Base-by-base conservation (phyloP, 2,797 vertebrate genomes). In the Pseudochirops cupreus region DNA sequence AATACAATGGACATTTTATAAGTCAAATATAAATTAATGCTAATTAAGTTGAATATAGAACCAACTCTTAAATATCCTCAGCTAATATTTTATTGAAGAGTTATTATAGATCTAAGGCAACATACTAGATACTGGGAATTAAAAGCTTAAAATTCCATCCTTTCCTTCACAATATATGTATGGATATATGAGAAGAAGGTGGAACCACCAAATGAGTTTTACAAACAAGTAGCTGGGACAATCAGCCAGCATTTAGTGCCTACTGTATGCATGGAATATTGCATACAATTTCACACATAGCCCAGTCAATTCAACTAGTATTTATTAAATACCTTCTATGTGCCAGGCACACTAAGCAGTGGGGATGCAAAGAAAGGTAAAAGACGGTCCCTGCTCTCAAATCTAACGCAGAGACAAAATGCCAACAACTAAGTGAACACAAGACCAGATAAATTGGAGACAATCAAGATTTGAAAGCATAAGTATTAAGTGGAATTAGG, bases 281-380 rank as follows among this genome's bases (percentile, higher is more conserved):
- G 39, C 24, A 87, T 82, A 74, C 18, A 39, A 6, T 33, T 82
- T 82, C n/a, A 46, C n/a, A 46, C 7, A n/a, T n/a, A 82, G 67
- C 21, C 18, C 7, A 50, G 9, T 87, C 74, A 82, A 89, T 93
- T 39, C 92, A 53, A 52, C 53, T 9, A 95, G 29, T 95, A 53
- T 82, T 91, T 90, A 54, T 67, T 53, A 24, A 56, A 53, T 46
- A 50, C 39, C 53, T 56, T 53, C 21, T 57, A 67, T 28, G 56
- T 2, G 12, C 0, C 92, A 91, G 91, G 16, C 29, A 67, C 13
- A 52, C 7, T 59, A 56, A 14, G 26, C 93, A 94, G 93, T 52
- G 31, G 53, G 91, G 7, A 95, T 56, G 46, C 87, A 91, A 92
- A 92, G n/a, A 95, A 52, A 29, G 82, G 24, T 46, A 94, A 55